Evolutionary conservation across 2,888 invertebrate species (phyloP).

Genomic region (Archips crataeganus): DNA sequence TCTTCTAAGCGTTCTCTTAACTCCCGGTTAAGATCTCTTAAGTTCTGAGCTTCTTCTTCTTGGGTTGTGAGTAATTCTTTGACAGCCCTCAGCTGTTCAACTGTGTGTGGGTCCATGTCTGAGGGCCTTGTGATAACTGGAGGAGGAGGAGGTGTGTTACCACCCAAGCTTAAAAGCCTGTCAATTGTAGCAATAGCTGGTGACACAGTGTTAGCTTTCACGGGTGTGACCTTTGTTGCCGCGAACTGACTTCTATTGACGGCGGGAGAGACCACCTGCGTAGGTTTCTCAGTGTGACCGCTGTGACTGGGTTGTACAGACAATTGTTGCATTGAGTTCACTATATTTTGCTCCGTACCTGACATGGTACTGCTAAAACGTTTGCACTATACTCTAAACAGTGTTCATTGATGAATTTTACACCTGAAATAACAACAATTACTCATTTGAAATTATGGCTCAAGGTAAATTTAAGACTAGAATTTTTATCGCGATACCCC

Average conservation of each 20-base stretch:
- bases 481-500: slow-evolving; percentile 17
- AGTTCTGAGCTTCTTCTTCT: slow-evolving; percentile 84
- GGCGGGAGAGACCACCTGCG: slow-evolving; percentile 83
- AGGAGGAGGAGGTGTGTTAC: slow-evolving; percentile 74
- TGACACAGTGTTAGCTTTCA: slow-evolving; percentile 72
- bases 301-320: slow-evolving; percentile 79
- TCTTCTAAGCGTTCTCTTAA: slow-evolving; percentile 79
- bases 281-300: slow-evolving; percentile 79
- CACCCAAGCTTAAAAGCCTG: slow-evolving; percentile 77
- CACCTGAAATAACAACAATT: slow-evolving; percentile 62
- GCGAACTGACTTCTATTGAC: slow-evolving; percentile 76
- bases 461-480: slow-evolving; percentile 27
- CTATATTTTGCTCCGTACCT: slow-evolving; percentile 83
- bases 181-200: slow-evolving; percentile 84
- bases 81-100: slow-evolving; percentile 87
- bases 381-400: slow-evolving; percentile 59
- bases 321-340: slow-evolving; percentile 83
- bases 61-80: slow-evolving; percentile 85
- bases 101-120: slow-evolving; percentile 84
- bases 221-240: slow-evolving; percentile 70
- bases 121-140: slow-evolving; percentile 74
- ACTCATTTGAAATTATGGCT: slow-evolving; percentile 38
- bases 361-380: slow-evolving; percentile 80
- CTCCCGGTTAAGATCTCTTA: slow-evolving; percentile 82
- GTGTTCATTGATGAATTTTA: slow-evolving; percentile 57